Percentiles rank a stretch among this genome's conserved stretches.
Evolutionary conservation across 2,797 vertebrate genomes (phyloP).

Genomic region (Phoxinus dragarum): DNA sequence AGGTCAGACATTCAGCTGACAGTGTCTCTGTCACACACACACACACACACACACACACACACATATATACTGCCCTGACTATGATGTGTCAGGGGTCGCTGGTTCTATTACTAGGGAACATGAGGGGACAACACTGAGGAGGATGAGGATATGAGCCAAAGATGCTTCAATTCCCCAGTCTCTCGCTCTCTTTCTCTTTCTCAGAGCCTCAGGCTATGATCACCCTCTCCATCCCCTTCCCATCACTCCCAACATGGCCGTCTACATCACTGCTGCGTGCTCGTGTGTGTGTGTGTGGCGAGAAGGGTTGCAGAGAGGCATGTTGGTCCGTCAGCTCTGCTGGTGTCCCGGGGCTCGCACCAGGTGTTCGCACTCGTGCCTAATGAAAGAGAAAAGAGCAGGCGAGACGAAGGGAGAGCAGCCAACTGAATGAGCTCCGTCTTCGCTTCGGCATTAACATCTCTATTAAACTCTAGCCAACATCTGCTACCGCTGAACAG

Average conservation of each 20-base stretch:
- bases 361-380: conserved; percentile 73
- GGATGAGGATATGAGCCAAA: conserved; percentile 59
- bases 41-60: conserved; percentile 40
- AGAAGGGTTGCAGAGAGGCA: conserved; percentile 45
- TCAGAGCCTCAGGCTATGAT: conserved; percentile 55
- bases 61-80: conserved; percentile 65
- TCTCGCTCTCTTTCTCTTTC: conserved; percentile 21
- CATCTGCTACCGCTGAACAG: conserved; percentile 77
- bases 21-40: conserved; percentile 12
- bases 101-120: conserved; percentile 63
- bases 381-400: conserved; percentile 75
- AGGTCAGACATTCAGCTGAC: conserved; percentile 48
- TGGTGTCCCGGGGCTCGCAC: conserved; percentile 64
- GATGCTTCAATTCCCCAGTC: conserved; percentile 40
- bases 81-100: conserved; percentile 75
- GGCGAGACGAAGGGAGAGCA: conserved; percentile 62
- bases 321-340: conserved; percentile 56
- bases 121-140: conserved; percentile 55
- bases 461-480: conserved; percentile 78
- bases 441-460: conserved; percentile 78
- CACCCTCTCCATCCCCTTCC: conserved; percentile 40
- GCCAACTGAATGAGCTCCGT: conserved; percentile 70
- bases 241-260: conserved; percentile 50
- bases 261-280: conserved; percentile 56
- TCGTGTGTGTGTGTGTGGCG: not conserved